Base-by-base conservation (phyloP, 2,797 vertebrate species). In the Gambelia wislizenii region DNA sequence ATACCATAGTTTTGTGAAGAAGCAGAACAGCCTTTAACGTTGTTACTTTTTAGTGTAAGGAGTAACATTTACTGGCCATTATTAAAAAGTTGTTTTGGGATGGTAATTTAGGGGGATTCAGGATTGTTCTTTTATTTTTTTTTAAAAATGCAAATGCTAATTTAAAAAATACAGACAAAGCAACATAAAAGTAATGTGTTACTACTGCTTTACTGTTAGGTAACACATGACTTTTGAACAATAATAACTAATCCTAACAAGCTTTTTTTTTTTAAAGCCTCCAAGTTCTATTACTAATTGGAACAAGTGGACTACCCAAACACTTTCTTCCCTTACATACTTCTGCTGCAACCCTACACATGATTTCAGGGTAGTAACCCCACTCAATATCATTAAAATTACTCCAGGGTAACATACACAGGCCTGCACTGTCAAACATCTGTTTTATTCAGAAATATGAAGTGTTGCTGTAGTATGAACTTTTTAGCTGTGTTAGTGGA, bases 401-500 rank as follows among this genome's bases (percentile, higher is more conserved):
- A 85, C 30, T 36, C 22, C 47, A 0, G 6, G 39, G 87, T 87
- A 84, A 64, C 1, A 8, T 20, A 69, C n/a, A 27, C 61, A 79
- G 36, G 13, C 30, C 64, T 89, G 27, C 30, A 56, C 8, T n/a
- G 20, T 18, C 30, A 75, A 76, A 30, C 56, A 61, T 82, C 59
- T 52, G 74, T 84, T 94, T 92, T 70, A 87, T 42, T 85, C 52
- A 83, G 87, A 84, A 83, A 42, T 69, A 87, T 87, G 86, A 92
- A 80, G 61, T 91, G 67, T 36, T 89, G 70, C 93, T 92, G 82
- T 36, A 84, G 54, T 72, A 33, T 72, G 49, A 82, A 84, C 76
- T 91, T 87, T 89, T 86, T 76, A 95, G 87, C 83, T 84, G 10
- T 0, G 0, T 4, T 94, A 95, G 90, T 88, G 92, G 94, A 95